A percentile compares a stretch with the other conserved stretches of the same genome.
Conservation (phyloP, 2,113 vertebrate species). For the Campylorhamphus procurvoides region DNA sequence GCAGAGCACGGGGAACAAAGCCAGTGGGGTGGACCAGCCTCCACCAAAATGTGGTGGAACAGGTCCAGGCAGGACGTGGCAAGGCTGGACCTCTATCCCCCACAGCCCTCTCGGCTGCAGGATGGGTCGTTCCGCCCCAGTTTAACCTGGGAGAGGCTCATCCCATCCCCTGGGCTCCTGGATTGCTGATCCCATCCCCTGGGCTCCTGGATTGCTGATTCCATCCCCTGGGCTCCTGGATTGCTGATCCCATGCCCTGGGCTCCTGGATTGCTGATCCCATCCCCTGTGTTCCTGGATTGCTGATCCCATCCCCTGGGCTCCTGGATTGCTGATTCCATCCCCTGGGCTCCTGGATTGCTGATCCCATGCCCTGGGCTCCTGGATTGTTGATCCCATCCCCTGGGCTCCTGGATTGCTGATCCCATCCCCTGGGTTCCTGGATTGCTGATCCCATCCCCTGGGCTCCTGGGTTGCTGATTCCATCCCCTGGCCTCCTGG, state of each 20-base stretch:
- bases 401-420: background rate
- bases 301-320: background rate
- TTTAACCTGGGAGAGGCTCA: background rate
- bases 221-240: no score
- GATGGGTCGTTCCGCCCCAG: fast-evolving
- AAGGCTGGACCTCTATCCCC: background rate
- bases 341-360: background rate
- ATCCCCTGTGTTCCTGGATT: no score
- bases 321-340: no score
- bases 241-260: no score
- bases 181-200: background rate
- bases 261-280: no score
- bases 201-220: background rate
- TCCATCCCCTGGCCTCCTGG: background rate
- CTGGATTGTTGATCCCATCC: background rate
- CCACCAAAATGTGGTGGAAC: background rate
- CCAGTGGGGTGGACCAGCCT: background rate
- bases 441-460: background rate
- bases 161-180: background rate
- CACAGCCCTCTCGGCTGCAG: fast-evolving
- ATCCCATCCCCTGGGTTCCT: background rate
- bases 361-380: background rate
- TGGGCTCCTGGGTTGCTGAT: no score
- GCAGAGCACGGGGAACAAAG: background rate
- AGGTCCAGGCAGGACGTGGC: background rate